Evolutionary conservation across 2,888 invertebrate genomes (phyloP), one percentile per base, ranked within the genome.

Genomic region (Apamea anceps): DNA sequence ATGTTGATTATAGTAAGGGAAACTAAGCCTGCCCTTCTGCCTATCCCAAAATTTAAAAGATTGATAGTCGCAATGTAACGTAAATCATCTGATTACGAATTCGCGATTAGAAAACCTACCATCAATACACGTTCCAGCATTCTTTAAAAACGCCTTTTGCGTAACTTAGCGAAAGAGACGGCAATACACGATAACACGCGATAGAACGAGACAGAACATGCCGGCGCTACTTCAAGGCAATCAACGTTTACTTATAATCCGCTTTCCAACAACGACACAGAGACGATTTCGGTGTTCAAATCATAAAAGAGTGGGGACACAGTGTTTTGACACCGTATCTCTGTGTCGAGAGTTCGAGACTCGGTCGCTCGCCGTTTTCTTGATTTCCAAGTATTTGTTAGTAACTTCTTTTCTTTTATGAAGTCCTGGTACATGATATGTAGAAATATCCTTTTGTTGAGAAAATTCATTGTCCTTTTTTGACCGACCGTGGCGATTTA

Each of bases 161-260:
- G 95, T 94, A 94, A 95, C 91, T 85, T 85, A 82, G 72, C 83
- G 93, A 96, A 71, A 88, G 92, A 90, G 94, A 96, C 62, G 81
- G 86, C 75, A 60, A 91, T 92, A 93, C 75, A 37, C 3, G 37
- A 48, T 54, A 63, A 42, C 7, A 60, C 75, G 67, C 45, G 92
- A 71, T 67, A 68, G 92, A 95, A 86, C 77, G 91, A 87, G 94
- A 95, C 72, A 75, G 90, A 84, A 63, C 75, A 80, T 85, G 89
- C 88, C 91, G 90, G 91, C 92, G 92, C 89, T 91, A 91, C 92
- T 93, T 96, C 96, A 96, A 96, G 96, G 96, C 92, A 95, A 96
- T 93, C 96, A 93, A 96, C 96, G 96, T 96, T 96, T 96, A 95
- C 96, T 94, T 91, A 85, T 88, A 91, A 91, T 88, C 90, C 92